phyloP scores from a whole-genome alignment of 37 sponge, comb jelly and placozoan species.

The Halichondria panicea region DNA sequence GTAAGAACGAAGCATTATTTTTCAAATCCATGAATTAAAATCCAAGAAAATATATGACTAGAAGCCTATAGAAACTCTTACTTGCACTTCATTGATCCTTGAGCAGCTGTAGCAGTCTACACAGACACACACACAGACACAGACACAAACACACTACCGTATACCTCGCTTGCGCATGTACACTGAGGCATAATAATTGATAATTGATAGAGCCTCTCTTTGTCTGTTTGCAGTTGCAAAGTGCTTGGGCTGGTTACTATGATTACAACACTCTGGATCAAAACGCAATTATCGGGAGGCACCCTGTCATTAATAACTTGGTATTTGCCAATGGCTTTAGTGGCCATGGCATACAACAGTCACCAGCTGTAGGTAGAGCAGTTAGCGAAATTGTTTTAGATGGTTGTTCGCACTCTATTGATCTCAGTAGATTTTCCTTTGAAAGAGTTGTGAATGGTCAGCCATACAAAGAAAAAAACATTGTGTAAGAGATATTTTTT shows the following conservation, averaged over 20 bases:
- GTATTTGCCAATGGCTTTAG: constrained; percentile 92
- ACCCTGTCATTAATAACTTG: constrained; percentile 80
- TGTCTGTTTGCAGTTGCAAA: constrained; percentile 41
- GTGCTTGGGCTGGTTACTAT: constrained; percentile 94
- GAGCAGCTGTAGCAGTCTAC: no score
- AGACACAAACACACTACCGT: no score
- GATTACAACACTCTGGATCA: constrained; percentile 99
- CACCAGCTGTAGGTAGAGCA: constrained; percentile 87
- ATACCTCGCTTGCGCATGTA: no score
- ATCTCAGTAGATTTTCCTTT: constrained; percentile 68
- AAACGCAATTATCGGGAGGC: constrained; percentile 91
- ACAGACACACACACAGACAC: no score
- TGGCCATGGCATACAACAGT: constrained; percentile 96
- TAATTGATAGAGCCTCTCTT: no score
- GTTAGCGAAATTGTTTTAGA: constrained; percentile 83
- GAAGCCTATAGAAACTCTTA: no score
- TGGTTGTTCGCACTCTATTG: constrained; percentile 65
- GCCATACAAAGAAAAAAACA: constrained; percentile 68
- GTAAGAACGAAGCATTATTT: no score
- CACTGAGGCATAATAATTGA: no score
- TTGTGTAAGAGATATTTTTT: no score
- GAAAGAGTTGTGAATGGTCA: constrained; percentile 62
- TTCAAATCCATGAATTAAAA: no score
- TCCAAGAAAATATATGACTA: no score
- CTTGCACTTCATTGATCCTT: no score